A percentile compares a stretch with the other conserved stretches of the same genome.
These are phyloP conservation scores for Macrotis lagotis DNA, from an alignment of 2,113 vertebrate genomes.

Conservation along the genomic window DNA sequence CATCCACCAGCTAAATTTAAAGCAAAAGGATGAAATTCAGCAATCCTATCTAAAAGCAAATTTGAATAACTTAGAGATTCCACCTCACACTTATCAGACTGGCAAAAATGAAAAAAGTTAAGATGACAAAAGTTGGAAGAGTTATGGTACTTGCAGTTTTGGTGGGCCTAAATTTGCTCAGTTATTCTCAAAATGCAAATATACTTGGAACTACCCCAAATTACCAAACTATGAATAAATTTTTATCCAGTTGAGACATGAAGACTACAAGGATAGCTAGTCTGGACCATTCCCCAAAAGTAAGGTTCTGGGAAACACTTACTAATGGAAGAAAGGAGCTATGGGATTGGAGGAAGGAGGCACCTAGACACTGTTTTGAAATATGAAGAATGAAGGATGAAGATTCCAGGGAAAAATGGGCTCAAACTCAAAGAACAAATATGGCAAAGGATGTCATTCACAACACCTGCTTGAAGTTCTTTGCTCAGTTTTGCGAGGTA, in stretches of 20 bases:
- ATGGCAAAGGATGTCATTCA: background rate
- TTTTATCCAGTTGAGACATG: background rate
- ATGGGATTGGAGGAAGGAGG: background rate
- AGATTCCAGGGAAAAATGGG: background rate
- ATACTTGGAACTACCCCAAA: background rate
- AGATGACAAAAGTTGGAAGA: background rate
- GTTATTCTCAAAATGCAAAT: background rate
- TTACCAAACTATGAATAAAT: background rate
- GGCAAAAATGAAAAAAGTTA: background rate
- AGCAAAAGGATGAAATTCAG: slow-evolving; percentile 35
- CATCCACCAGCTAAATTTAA: slow-evolving; percentile 55
- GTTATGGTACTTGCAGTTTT: background rate
- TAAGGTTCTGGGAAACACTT: background rate
- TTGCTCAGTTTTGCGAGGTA: background rate
- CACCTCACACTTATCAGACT: background rate
- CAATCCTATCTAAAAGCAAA: background rate
- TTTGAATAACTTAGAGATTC: background rate
- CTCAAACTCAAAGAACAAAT: background rate
- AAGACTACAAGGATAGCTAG: background rate
- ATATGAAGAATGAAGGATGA: background rate
- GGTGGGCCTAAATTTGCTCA: background rate
- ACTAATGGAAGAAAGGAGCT: background rate
- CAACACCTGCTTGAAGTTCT: background rate
- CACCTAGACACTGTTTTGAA: background rate
- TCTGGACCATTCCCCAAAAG: background rate